Evolutionary conservation across 2,113 vertebrate genomes (phyloP).

Genomic region (Chascanopsetta lugubris): DNA sequence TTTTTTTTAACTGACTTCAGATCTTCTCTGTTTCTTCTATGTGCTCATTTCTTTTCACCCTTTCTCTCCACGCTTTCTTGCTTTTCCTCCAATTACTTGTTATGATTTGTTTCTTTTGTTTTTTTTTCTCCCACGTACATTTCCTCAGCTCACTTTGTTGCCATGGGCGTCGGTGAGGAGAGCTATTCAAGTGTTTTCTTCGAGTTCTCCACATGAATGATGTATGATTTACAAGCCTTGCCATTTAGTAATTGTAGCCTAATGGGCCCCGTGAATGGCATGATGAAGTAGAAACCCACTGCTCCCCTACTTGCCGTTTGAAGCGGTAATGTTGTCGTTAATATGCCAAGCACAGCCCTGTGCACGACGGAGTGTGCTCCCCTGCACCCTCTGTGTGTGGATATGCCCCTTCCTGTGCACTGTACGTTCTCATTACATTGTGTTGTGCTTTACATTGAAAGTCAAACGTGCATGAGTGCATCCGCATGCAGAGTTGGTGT

Average conservation of each 20-base stretch:
- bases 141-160: not conserved
- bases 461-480: conserved; percentile 14
- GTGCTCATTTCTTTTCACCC: not conserved
- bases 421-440: not conserved
- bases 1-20: not conserved
- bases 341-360: conserved; percentile 72
- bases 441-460: conserved; percentile 14
- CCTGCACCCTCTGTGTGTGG: conserved; percentile 22
- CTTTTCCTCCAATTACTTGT: not conserved
- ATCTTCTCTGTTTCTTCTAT: not conserved
- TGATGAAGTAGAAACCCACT: conserved; percentile 74
- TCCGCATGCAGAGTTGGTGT: not conserved
- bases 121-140: not conserved
- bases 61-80: not conserved
- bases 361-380: conserved; percentile 19
- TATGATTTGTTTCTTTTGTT: not conserved
- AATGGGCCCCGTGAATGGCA: conserved; percentile 77
- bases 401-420: conserved; percentile 5
- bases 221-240: conserved; percentile 79
- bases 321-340: conserved; percentile 73
- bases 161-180: not conserved
- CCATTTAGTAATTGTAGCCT: conserved; percentile 80
- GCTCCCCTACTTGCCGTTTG: conserved; percentile 73
- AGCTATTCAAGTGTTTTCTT: conserved; percentile 18
- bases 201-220: conserved; percentile 73